Conservation (phyloP, 2,113 vertebrate genomes). For the Spermophilus dauricus region DNA sequence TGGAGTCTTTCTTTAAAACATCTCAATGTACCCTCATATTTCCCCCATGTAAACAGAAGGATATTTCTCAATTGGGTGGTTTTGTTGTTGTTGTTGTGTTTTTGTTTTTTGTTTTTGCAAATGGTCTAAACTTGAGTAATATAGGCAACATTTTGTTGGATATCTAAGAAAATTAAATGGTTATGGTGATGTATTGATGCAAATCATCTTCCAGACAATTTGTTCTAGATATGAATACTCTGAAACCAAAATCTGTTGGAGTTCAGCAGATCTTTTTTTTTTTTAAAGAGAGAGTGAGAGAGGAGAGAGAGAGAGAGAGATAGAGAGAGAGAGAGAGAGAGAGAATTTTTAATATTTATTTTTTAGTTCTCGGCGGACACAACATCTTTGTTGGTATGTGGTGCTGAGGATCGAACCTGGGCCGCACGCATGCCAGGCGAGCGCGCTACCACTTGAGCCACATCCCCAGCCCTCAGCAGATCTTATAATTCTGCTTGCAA, state of each 20-base stretch:
- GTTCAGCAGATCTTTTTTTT: background rate
- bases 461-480: background rate
- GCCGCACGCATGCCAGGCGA: no score
- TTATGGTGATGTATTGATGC: background rate
- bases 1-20: background rate
- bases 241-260: conserved; percentile 20
- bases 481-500: background rate
- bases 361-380: no score
- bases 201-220: conserved; percentile 26
- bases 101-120: background rate
- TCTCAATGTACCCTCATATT: background rate
- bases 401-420: no score
- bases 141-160: conserved; percentile 11
- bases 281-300: no score
- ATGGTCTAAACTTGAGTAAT: conserved; percentile 23
- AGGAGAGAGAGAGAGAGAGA: no score
- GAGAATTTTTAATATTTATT: no score
- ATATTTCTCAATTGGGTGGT: conserved; percentile 35
- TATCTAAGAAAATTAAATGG: conserved; percentile 8
- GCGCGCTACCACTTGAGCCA: no score
- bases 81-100: background rate
- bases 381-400: no score
- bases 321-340: no score
- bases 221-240: background rate
- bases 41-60: background rate